Conservation (phyloP, 1,140 invertebrate genomes). For the Penaeus chinensis region DNA sequence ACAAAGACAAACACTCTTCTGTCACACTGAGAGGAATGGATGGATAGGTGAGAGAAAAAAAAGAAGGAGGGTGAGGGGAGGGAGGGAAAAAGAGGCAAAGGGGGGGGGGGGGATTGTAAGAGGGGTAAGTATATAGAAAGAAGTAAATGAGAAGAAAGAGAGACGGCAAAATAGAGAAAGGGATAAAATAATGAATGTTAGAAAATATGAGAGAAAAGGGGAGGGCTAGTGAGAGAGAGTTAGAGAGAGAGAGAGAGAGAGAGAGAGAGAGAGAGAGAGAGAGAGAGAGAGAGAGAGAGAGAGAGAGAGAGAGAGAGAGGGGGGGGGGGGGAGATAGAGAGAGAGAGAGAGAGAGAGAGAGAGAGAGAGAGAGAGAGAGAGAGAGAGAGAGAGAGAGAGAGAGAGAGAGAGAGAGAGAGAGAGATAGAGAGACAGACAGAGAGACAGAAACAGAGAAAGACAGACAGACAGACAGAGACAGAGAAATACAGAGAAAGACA, state of each 20-base stretch:
- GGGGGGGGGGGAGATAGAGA: neutral
- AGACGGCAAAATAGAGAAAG: too few species aligned
- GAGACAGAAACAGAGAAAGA: neutral
- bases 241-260: neutral
- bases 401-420: neutral
- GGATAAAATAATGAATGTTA: neutral
- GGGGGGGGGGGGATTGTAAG: too few species aligned
- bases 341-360: neutral
- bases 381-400: neutral
- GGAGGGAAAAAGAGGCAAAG: too few species aligned
- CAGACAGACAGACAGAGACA: neutral
- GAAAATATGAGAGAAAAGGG: neutral
- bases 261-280: neutral
- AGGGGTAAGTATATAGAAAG: too few species aligned
- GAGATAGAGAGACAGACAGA: neutral
- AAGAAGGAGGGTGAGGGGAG: too few species aligned
- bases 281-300: neutral
- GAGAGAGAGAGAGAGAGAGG: neutral
- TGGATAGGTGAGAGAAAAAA: too few species aligned
- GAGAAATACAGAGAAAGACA: neutral
- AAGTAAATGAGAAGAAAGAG: too few species aligned
- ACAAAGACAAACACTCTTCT: too few species aligned
- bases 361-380: neutral
- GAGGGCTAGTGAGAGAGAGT: constrained; percentile 4
- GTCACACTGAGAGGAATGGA: too few species aligned